Conservation (phyloP, 2,888 invertebrate genomes). For the Acrocera orbiculus region DNA sequence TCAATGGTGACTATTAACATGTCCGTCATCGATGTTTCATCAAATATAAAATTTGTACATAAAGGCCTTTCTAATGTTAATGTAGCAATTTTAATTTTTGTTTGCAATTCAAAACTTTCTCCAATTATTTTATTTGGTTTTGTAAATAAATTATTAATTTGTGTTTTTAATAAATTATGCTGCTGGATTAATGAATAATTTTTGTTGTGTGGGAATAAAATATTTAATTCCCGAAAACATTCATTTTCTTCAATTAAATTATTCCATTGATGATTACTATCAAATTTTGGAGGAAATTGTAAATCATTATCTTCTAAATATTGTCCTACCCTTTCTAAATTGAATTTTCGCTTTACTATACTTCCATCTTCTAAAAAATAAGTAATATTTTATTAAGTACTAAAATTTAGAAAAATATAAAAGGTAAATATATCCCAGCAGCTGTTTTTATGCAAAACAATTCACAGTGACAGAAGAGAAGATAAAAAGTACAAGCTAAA, state of each 20-base stretch:
- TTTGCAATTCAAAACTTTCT: constrained; percentile 40
- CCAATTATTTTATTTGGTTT: constrained; percentile 45
- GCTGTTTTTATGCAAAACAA: too few species aligned
- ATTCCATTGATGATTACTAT: constrained; percentile 61
- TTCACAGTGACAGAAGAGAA: too few species aligned
- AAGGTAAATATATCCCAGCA: too few species aligned
- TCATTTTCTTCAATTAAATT: constrained; percentile 56
- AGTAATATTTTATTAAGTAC: too few species aligned
- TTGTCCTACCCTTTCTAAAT: constrained; percentile 79
- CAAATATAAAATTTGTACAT: constrained; percentile 18
- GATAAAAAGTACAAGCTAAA: too few species aligned
- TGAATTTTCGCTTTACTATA: constrained; percentile 41
- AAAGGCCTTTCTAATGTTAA: constrained; percentile 13
- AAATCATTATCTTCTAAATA: constrained; percentile 66
- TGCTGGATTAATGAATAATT: constrained; percentile 68
- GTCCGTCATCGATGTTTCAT: constrained; percentile 19
- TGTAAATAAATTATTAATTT: constrained; percentile 50
- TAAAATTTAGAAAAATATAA: too few species aligned
- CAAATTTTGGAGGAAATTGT: constrained; percentile 40
- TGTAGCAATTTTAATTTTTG: constrained; percentile 36
- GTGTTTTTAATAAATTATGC: constrained; percentile 47
- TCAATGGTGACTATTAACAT: constrained; percentile 20
- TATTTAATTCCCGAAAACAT: constrained; percentile 48
- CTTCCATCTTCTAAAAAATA: constrained; percentile 18
- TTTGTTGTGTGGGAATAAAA: constrained; percentile 57